phyloP scores from a whole-genome alignment of 2,888 invertebrate genomes.

The Lasioglossum zephyrum region DNA sequence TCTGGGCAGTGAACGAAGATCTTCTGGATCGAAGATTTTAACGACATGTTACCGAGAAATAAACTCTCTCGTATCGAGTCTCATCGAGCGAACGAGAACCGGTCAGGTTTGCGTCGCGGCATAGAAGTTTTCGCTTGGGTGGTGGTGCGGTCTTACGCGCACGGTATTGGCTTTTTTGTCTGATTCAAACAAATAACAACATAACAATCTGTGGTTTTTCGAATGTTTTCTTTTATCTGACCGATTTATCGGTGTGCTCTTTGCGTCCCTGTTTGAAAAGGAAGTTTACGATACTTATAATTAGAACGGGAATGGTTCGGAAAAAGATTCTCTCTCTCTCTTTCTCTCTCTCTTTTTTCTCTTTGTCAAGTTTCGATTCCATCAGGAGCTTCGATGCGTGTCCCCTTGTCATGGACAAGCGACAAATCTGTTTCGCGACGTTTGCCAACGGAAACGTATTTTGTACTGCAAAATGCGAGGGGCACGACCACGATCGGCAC shows the following conservation, averaged over 20 bases:
- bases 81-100: no score
- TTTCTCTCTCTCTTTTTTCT: neutral
- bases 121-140: no score
- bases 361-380: constrained; percentile 8
- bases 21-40: no score
- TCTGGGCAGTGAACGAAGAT: no score
- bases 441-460: constrained; percentile 21
- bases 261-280: neutral
- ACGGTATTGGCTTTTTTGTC: no score
- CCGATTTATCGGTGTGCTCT: neutral
- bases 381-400: neutral
- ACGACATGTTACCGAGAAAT: no score
- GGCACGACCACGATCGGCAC: neutral
- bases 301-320: neutral
- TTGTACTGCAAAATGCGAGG: constrained; percentile 45
- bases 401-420: constrained; percentile 1
- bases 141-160: no score
- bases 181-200: no score
- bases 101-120: no score
- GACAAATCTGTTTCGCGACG: constrained; percentile 8
- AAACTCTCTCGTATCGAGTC: no score
- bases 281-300: neutral
- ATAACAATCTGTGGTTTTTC: no score
- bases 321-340: neutral
- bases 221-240: no score